Conservation (phyloP, 1,140 invertebrate genomes). For the Spodoptera litura region DNA sequence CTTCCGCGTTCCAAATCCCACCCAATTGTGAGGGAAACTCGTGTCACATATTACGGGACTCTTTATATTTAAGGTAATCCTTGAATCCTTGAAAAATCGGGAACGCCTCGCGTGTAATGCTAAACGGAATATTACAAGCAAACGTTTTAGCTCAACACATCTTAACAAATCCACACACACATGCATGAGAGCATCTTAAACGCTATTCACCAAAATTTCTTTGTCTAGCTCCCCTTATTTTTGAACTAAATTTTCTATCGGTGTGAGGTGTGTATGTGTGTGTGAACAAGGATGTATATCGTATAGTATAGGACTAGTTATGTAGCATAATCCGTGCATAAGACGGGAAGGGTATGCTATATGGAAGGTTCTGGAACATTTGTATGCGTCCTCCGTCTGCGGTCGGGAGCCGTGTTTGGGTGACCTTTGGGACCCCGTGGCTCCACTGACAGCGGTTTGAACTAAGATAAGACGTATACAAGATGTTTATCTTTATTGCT, state of each 20-base stretch:
- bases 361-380: slow-evolving; percentile 17
- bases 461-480: not conserved
- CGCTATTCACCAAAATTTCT: not conserved
- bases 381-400: slow-evolving; percentile 39
- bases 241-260: not conserved
- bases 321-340: slow-evolving; percentile 21
- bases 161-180: not conserved
- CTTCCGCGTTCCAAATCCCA: not conserved
- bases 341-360: slow-evolving; percentile 27
- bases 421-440: slow-evolving; percentile 15
- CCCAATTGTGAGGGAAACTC: slow-evolving; percentile 12
- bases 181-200: not conserved
- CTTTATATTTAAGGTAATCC: slow-evolving; percentile 38
- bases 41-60: slow-evolving; percentile 18
- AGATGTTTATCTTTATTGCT: too few relatives aligned
- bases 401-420: slow-evolving; percentile 8
- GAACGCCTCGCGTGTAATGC: not conserved
- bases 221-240: not conserved
- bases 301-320: not conserved
- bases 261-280: not conserved
- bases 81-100: slow-evolving; percentile 34
- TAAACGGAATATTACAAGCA: not conserved
- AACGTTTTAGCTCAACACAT: not conserved
- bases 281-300: not conserved
- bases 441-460: not conserved